Evolutionary conservation across 1,140 invertebrate species (phyloP).

Genomic region (Phortica variegata): DNA sequence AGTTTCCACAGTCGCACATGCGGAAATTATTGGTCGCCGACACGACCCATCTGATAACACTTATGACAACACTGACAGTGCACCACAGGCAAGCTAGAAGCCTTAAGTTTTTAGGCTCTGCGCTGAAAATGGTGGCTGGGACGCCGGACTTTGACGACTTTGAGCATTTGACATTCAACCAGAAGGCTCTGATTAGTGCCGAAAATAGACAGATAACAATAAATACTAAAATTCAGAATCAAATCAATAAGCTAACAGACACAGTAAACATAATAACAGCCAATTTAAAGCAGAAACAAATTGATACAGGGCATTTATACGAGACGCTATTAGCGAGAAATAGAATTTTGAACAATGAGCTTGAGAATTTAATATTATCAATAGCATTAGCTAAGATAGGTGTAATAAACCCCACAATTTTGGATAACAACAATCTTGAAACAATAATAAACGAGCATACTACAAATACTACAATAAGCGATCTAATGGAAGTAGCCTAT

Average conservation of each 20-base stretch:
- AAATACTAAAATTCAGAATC: conserved; percentile 1
- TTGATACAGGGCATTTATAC: conserved; percentile 15
- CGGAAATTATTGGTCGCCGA: conserved; percentile 5
- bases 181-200: too few species aligned
- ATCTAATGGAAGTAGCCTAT: conserved; percentile 12
- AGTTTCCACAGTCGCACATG: conserved; percentile 12
- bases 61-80: background rate
- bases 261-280: too few species aligned
- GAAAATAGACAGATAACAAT: conserved; percentile 4
- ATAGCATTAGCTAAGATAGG: conserved; percentile 11
- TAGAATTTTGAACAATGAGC: conserved; percentile 14
- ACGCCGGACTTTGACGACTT: conserved; percentile 10
- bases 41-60: conserved; percentile 1
- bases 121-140: conserved; percentile 8
- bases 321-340: conserved; percentile 10
- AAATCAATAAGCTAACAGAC: conserved; percentile 4
- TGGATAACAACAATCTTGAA: conserved; percentile 14
- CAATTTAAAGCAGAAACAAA: background rate
- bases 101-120: conserved; percentile 12
- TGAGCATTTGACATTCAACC: too few species aligned
- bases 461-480: conserved; percentile 13
- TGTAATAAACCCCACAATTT: conserved; percentile 14
- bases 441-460: conserved; percentile 17
- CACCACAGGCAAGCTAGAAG: conserved; percentile 13
- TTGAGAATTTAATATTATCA: conserved; percentile 16